Conservation (phyloP, 2,797 vertebrate species). For the Oryzias sinensis region DNA sequence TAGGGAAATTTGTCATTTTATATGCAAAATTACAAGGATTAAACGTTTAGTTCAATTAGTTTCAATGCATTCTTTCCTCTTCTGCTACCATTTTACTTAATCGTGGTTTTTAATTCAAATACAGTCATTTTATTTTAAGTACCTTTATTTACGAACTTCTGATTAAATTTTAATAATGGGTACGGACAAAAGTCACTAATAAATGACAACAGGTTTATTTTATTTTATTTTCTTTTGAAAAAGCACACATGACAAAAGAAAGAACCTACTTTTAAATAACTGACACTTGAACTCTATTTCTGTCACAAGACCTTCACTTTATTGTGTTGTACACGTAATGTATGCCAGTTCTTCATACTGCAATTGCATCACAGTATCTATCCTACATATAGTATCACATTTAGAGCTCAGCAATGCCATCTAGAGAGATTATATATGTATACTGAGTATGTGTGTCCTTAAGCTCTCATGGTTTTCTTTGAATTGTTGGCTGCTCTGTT, state of each 20-base stretch:
- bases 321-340: slow-evolving; percentile 53
- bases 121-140: slow-evolving; percentile 38
- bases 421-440: slow-evolving; percentile 38
- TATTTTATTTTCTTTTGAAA: slow-evolving; percentile 25
- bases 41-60: too few species aligned
- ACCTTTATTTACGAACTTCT: slow-evolving; percentile 65
- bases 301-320: slow-evolving; percentile 38
- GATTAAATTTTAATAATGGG: slow-evolving; percentile 59
- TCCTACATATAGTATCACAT: slow-evolving; percentile 47
- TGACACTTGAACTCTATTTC: not conserved
- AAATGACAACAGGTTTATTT: not conserved
- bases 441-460: slow-evolving; percentile 58
- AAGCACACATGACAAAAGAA: slow-evolving; percentile 23
- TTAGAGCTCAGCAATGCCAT: slow-evolving; percentile 42
- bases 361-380: slow-evolving; percentile 44
- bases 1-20: slow-evolving; percentile 14
- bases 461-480: slow-evolving; percentile 54
- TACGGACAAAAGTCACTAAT: slow-evolving; percentile 11
- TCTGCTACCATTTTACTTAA: slow-evolving; percentile 49
- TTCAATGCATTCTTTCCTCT: slow-evolving; percentile 34
- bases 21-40: slow-evolving; percentile 28
- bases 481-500: slow-evolving; percentile 54
- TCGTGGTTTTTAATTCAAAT: slow-evolving; percentile 48
- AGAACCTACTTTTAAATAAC: slow-evolving; percentile 34
- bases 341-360: slow-evolving; percentile 50